A percentile compares a stretch with the other conserved stretches of the same genome.
These are phyloP conservation scores for Anaspis maculata DNA, from an alignment of 2,888 invertebrate species.

Conservation along the genomic window DNA sequence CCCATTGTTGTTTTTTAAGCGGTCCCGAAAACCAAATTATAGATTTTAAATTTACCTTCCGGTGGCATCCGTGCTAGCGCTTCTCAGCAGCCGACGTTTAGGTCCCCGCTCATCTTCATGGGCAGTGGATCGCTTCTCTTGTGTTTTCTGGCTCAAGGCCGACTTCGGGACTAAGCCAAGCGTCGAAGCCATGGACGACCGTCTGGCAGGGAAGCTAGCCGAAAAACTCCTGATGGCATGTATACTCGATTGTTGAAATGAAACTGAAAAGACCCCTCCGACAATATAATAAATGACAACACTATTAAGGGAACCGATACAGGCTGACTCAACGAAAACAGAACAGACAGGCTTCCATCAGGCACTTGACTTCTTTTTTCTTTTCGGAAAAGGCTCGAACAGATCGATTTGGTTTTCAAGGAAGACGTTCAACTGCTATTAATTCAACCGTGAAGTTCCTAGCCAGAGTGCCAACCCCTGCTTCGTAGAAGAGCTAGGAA, in stretches of 20 bases:
- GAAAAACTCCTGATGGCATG: conserved; percentile 41
- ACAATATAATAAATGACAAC: no score
- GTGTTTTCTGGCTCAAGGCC: conserved; percentile 17
- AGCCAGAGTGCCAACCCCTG: no score
- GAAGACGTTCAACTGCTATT: no score
- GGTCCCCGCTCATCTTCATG: conserved; percentile 31
- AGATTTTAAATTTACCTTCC: conserved; percentile 12
- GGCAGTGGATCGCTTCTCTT: conserved; percentile 32
- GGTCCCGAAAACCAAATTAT: no score
- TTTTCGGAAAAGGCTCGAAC: no score
- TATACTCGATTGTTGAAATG: conserved; percentile 42
- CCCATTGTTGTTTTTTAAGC: no score
- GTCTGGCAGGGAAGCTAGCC: conserved; percentile 40
- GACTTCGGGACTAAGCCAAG: conserved; percentile 20
- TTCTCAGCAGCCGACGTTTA: conserved; percentile 33
- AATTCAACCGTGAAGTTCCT: no score
- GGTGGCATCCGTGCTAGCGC: conserved; percentile 19
- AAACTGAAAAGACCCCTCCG: conserved; percentile 34
- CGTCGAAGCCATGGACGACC: conserved; percentile 32
- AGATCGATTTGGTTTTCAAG: no score
- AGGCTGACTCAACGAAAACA: no score
- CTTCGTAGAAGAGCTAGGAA: no score
- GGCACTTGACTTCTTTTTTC: conserved; percentile 8
- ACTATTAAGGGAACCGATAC: no score
- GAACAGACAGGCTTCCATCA: no score